Evolutionary conservation across 2,113 vertebrate species (phyloP), one percentile per base, ranked within the genome.

Genomic region (Tupaia tana): DNA sequence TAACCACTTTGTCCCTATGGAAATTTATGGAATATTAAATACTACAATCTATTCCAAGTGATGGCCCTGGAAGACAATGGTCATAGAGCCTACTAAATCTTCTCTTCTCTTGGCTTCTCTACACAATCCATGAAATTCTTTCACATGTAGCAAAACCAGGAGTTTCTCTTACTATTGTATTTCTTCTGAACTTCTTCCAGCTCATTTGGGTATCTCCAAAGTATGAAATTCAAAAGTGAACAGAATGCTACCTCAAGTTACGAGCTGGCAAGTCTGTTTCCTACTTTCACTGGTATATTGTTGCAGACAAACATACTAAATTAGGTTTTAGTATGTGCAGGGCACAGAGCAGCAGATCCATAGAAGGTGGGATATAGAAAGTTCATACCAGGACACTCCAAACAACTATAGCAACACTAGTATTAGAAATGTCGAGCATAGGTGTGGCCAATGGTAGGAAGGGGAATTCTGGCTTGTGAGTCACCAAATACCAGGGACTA

Each of bases 401-500:
- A 0, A 10, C 3, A 1, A 13, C 64, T 24, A 29, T 3, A 34
- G 34, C 54, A 77, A 29, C 22, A 2, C 22, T 54, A 27, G 11
- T 15, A 2, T 54, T 29, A 70, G 61, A 20, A 16, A 25, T 83
- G 10, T 14, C 19, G 4, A 6, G 14, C 11, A 10, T 27, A 80
- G 52, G 54, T 12, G 67, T 2, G 7, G 2, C 18, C 18, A 7
- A 1, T 13, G 12, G 7, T 0, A 34, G 19, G 3, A 29, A 3
- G 12, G 15, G 34, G 12, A 27, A 63, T 11, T 11, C 80, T 20
- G 7, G 6, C 9, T 7, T 11, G 1, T 4, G 34, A 59, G 11
- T 27, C 29, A 1, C 3, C 12, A 4, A 14, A 3, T 10, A n/a
- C 10, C 9, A 18, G 10, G 31, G 43, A 43, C 43, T 43, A 43